These are phyloP conservation scores for Lethenteron reissneri DNA, from an alignment of 2,113 vertebrate species.

Conservation along the genomic window DNA sequence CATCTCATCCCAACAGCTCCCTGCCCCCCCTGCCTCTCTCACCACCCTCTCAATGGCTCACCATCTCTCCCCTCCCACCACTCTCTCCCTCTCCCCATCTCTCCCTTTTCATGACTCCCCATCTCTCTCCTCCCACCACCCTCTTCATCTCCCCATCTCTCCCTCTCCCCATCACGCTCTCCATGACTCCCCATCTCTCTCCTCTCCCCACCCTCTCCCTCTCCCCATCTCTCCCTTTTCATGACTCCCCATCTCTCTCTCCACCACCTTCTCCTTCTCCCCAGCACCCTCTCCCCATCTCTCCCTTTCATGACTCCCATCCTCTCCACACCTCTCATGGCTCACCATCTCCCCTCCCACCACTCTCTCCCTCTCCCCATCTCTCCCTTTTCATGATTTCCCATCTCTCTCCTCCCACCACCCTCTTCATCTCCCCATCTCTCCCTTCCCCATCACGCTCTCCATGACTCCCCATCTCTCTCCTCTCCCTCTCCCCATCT, in stretches of 20 bases:
- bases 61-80: fast-evolving
- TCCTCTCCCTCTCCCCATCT: background rate
- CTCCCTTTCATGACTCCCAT: background rate
- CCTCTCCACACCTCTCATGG: background rate
- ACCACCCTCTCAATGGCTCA: background rate
- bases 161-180: no score
- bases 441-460: no score
- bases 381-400: background rate
- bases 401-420: background rate
- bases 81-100: background rate
- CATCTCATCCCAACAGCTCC: background rate
- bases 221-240: background rate
- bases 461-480: background rate
- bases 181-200: no score
- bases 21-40: background rate
- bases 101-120: background rate
- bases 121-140: background rate
- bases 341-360: background rate
- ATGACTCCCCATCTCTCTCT: background rate
- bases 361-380: fast-evolving
- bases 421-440: no score
- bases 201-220: no score
- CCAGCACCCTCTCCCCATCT: background rate
- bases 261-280: background rate
- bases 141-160: no score